Conservation (phyloP, 2,888 invertebrate genomes). For the Seladonia tumulorum region DNA sequence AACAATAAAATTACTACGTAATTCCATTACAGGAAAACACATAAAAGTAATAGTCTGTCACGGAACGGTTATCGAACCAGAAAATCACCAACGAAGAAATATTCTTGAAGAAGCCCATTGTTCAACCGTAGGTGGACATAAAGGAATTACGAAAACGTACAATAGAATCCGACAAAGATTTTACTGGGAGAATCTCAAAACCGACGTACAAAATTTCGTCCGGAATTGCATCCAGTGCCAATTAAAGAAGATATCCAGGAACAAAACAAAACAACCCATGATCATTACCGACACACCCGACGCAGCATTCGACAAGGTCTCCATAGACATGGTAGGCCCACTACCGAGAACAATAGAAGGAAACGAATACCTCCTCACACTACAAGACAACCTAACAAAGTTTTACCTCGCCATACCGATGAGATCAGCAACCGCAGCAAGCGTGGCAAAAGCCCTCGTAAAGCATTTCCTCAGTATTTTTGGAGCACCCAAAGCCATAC, state of each 20-base stretch:
- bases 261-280: conserved; percentile 55
- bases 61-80: not conserved
- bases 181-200: too few species aligned
- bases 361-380: conserved; percentile 17
- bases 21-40: not conserved
- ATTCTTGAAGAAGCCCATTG: conserved; percentile 10
- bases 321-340: conserved; percentile 56
- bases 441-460: conserved; percentile 22
- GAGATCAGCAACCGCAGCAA: conserved; percentile 20
- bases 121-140: conserved; percentile 42
- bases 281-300: conserved; percentile 42
- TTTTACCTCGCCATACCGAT: conserved; percentile 24
- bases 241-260: conserved; percentile 36
- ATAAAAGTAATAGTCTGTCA: conserved; percentile 7
- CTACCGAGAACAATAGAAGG: conserved; percentile 21
- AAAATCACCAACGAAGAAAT: not conserved
- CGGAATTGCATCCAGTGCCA: too few species aligned
- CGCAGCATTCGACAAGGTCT: conserved; percentile 43
- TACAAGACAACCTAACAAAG: conserved; percentile 27
- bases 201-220: too few species aligned
- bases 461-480: conserved; percentile 29
- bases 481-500: conserved; percentile 35
- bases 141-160: too few species aligned
- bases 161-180: not conserved
- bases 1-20: too few species aligned